These are phyloP conservation scores for Macroramphosus scolopax DNA, from an alignment of 2,797 vertebrate species.

Conservation along the genomic window DNA sequence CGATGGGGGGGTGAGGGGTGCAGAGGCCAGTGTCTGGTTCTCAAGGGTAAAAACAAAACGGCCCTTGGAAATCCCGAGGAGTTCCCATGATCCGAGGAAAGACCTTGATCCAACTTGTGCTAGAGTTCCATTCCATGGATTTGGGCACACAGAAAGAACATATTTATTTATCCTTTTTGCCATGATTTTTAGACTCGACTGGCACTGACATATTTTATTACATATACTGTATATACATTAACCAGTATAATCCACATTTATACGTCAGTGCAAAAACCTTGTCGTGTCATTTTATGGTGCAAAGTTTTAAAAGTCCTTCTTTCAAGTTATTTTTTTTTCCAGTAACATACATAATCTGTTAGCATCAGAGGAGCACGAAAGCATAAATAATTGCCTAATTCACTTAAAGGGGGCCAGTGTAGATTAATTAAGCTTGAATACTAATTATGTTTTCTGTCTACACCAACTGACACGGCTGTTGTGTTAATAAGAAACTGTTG, in stretches of 20 bases:
- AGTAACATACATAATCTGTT: slow-evolving; percentile 81
- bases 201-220: slow-evolving; percentile 41
- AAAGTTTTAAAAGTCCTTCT: slow-evolving; percentile 80
- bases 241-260: slow-evolving; percentile 33
- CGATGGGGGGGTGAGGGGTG: slow-evolving; percentile 83
- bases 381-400: slow-evolving; percentile 86
- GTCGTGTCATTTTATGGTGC: slow-evolving; percentile 83
- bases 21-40: slow-evolving; percentile 78
- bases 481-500: slow-evolving; percentile 79
- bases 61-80: slow-evolving; percentile 86
- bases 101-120: slow-evolving; percentile 85
- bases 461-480: slow-evolving; percentile 75
- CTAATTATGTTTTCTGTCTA: slow-evolving; percentile 85
- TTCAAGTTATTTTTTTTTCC: slow-evolving; percentile 63
- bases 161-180: slow-evolving; percentile 79
- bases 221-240: neutral
- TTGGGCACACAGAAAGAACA: slow-evolving; percentile 83
- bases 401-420: slow-evolving; percentile 82
- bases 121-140: slow-evolving; percentile 86
- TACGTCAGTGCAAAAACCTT: slow-evolving; percentile 41
- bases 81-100: slow-evolving; percentile 91
- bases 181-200: slow-evolving; percentile 68
- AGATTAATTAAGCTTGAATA: slow-evolving; percentile 85
- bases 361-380: slow-evolving; percentile 84
- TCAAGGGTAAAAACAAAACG: slow-evolving; percentile 91